A percentile compares a stretch with the other conserved stretches of the same genome.
Evolutionary conservation across 1,140 invertebrate species (phyloP).

Genomic region (Zophobas atratus): DNA sequence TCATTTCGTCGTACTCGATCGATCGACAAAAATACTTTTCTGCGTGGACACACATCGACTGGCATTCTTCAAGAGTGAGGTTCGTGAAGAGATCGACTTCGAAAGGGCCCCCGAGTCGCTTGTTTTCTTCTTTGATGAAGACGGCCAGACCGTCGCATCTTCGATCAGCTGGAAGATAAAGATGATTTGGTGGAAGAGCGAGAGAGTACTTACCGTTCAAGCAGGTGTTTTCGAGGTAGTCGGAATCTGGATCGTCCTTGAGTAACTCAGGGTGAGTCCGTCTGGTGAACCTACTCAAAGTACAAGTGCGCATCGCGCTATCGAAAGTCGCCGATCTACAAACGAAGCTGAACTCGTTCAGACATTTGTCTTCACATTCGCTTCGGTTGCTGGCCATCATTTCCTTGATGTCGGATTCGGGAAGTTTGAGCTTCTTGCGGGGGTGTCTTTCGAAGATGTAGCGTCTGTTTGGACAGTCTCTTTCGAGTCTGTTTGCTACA

Average conservation of each 20-base stretch:
- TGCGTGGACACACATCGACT: constrained; percentile 65
- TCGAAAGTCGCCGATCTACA: constrained; percentile 91
- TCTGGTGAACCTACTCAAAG: constrained; percentile 85
- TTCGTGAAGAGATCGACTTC: constrained; percentile 90
- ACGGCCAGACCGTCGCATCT: constrained; percentile 88
- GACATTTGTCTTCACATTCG: constrained; percentile 91
- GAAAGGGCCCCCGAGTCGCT: constrained; percentile 87
- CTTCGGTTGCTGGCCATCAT: constrained; percentile 85
- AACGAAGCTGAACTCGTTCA: constrained; percentile 90
- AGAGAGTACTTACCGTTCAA: constrained; percentile 78
- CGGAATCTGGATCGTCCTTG: constrained; percentile 87
- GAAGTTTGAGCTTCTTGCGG: constrained; percentile 85
- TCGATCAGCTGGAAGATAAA: constrained; percentile 77
- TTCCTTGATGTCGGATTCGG: constrained; percentile 84
- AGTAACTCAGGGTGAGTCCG: constrained; percentile 87
- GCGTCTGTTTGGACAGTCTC: constrained; percentile 88
- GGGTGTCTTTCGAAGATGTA: constrained; percentile 92
- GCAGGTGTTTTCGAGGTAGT: constrained; percentile 94
- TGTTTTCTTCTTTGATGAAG: constrained; percentile 91
- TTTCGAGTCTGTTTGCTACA: constrained; percentile 85
- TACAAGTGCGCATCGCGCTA: constrained; percentile 81
- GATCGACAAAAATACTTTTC: constrained; percentile 88
- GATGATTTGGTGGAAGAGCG: too few species aligned
- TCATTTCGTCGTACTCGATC: constrained; percentile 91
- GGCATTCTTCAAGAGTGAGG: constrained; percentile 88